Evolutionary conservation across 2,888 invertebrate genomes (phyloP).

Genomic region (Papilio elwesi): DNA sequence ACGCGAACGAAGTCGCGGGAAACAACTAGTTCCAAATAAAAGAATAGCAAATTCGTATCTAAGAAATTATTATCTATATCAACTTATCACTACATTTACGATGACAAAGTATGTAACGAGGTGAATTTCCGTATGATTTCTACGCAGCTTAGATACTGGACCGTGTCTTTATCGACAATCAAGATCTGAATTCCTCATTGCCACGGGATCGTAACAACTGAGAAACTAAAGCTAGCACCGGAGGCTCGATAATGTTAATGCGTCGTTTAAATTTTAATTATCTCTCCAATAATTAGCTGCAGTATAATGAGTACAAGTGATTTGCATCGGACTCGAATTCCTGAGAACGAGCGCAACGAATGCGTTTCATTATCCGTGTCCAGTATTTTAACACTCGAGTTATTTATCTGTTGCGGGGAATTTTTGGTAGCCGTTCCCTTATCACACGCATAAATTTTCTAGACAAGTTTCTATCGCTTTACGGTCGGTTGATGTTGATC

Average conservation of each 20-base stretch:
- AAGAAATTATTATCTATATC: too few relatives aligned
- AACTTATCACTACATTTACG: too few relatives aligned
- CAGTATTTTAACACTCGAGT: conserved; percentile 25
- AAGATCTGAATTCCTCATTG: background rate
- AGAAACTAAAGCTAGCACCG: conserved; percentile 13
- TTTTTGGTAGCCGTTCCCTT: conserved; percentile 7
- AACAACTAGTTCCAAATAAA: too few relatives aligned
- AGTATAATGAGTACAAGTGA: conserved; percentile 26
- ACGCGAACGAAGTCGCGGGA: too few relatives aligned
- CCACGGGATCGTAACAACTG: background rate
- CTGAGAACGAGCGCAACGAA: conserved; percentile 20
- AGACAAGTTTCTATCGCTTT: conserved; percentile 3
- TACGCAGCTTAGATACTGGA: background rate
- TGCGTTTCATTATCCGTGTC: conserved; percentile 23
- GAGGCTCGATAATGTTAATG: conserved; percentile 18
- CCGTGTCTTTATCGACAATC: background rate
- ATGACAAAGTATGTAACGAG: background rate
- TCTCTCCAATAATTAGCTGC: conserved; percentile 34
- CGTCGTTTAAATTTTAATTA: conserved; percentile 31
- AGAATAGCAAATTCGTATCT: too few relatives aligned
- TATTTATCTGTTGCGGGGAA: background rate
- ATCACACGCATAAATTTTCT: conserved; percentile 8
- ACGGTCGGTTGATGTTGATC: conserved; percentile 7
- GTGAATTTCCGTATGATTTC: background rate
- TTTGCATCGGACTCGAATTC: conserved; percentile 35